A percentile compares a stretch with the other conserved stretches of the same genome.
These are phyloP conservation scores for Germaria angustata DNA, from an alignment of 2,888 invertebrate species.

Conservation along the genomic window DNA sequence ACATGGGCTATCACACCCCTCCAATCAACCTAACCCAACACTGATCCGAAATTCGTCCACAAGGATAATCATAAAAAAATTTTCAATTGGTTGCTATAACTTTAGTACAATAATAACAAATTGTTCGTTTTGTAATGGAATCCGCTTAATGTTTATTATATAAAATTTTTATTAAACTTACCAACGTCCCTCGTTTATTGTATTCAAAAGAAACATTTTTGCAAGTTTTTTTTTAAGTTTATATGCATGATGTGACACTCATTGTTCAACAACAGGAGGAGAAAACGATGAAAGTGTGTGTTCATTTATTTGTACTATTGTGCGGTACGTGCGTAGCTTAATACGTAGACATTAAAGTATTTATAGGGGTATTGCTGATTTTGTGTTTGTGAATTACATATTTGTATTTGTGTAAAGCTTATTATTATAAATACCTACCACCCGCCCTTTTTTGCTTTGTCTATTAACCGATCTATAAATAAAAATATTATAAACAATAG, in stretches of 20 bases:
- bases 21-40: too few relatives aligned
- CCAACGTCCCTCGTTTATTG: not conserved
- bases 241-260: too few relatives aligned
- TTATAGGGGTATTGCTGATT: not conserved
- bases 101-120: too few relatives aligned
- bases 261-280: not conserved
- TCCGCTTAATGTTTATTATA: too few relatives aligned
- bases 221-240: too few relatives aligned
- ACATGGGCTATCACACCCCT: too few relatives aligned
- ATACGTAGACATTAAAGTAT: not conserved
- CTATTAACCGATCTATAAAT: not conserved
- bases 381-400: not conserved
- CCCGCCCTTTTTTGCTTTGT: conserved; percentile 8
- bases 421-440: conserved; percentile 9
- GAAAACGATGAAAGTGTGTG: not conserved
- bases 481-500: not conserved
- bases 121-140: too few relatives aligned
- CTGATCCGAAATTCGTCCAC: too few relatives aligned
- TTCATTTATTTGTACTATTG: conserved; percentile 1
- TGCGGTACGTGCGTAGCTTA: conserved; percentile 18
- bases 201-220: too few relatives aligned
- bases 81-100: too few relatives aligned
- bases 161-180: not conserved
- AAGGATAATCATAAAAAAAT: too few relatives aligned
- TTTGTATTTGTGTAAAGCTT: conserved; percentile 46